phyloP scores from a whole-genome alignment of 2,888 invertebrate genomes.

The Strigamia crassipes region DNA sequence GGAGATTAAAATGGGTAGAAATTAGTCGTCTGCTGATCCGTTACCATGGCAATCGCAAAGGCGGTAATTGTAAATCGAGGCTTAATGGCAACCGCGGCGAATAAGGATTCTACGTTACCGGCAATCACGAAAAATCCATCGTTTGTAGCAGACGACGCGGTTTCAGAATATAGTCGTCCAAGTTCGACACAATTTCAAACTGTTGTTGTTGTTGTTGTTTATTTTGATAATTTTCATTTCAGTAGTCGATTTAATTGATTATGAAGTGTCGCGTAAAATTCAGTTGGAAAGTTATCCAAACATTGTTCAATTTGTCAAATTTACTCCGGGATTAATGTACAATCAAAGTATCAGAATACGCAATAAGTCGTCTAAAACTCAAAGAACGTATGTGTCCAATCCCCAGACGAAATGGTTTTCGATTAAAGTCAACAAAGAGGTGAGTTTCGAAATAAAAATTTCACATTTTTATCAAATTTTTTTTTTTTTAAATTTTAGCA shows the following conservation, averaged over 20 bases:
- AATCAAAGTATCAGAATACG: not conserved
- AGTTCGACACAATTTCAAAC: not conserved
- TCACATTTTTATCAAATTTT: too few species aligned
- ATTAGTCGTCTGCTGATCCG: not conserved
- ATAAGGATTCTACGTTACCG: not conserved
- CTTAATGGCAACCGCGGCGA: not conserved
- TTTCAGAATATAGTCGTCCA: not conserved
- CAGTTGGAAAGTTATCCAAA: not conserved
- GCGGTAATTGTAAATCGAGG: not conserved
- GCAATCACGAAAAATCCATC: not conserved
- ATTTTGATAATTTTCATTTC: not conserved
- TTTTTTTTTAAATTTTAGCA: not conserved
- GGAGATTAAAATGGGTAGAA: not conserved
- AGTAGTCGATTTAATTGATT: not conserved
- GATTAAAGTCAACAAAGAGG: not conserved
- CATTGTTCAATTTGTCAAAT: not conserved
- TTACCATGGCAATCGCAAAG: not conserved
- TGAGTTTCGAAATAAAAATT: too few species aligned
- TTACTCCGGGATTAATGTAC: not conserved
- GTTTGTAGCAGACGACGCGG: not conserved
- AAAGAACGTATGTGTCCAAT: not conserved
- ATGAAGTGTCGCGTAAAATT: not conserved
- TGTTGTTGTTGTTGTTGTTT: not conserved
- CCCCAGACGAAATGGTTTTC: not conserved
- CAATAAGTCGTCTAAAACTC: not conserved